These are phyloP conservation scores for Danio rerio DNA, from an alignment of 2,113 vertebrate species.

Conservation along the genomic window DNA sequence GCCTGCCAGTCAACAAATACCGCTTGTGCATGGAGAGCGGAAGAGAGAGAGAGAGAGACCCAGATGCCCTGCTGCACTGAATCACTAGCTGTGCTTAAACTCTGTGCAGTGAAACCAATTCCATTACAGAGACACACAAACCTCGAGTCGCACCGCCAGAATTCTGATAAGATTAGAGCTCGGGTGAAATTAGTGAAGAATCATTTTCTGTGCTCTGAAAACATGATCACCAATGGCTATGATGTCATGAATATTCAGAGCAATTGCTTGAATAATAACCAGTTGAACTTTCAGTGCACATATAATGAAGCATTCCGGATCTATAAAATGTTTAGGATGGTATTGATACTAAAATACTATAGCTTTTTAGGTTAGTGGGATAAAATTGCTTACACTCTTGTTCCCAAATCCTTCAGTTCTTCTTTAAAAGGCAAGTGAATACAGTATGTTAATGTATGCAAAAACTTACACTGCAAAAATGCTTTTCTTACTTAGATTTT, in stretches of 20 bases:
- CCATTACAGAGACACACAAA: constrained; percentile 31
- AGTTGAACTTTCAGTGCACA: not conserved
- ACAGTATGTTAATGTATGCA: too few relatives aligned
- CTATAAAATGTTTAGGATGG: too few relatives aligned
- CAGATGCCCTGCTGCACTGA: constrained; percentile 35
- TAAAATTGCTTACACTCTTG: not conserved
- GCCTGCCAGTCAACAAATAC: constrained; percentile 50
- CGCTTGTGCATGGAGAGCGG: constrained; percentile 41
- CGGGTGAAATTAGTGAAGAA: constrained; percentile 17
- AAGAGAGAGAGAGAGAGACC: constrained; percentile 31
- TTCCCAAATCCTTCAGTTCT: not conserved
- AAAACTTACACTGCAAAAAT: too few relatives aligned
- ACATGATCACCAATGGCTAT: not conserved
- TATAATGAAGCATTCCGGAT: too few relatives aligned
- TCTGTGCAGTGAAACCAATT: constrained; percentile 29
- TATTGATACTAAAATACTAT: too few relatives aligned
- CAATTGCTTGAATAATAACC: not conserved
- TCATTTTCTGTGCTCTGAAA: constrained; percentile 7
- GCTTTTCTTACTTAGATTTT: too few relatives aligned
- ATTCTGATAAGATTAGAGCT: constrained; percentile 21
- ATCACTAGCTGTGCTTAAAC: constrained; percentile 37
- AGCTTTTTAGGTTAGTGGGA: not conserved
- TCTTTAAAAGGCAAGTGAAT: not conserved
- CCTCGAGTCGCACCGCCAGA: constrained; percentile 14
- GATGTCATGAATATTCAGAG: constrained; percentile 8